Evolutionary conservation across 2,888 invertebrate species (phyloP), one percentile per base, ranked within the genome.

Genomic region (Sepioteuthis lessoniana): DNA sequence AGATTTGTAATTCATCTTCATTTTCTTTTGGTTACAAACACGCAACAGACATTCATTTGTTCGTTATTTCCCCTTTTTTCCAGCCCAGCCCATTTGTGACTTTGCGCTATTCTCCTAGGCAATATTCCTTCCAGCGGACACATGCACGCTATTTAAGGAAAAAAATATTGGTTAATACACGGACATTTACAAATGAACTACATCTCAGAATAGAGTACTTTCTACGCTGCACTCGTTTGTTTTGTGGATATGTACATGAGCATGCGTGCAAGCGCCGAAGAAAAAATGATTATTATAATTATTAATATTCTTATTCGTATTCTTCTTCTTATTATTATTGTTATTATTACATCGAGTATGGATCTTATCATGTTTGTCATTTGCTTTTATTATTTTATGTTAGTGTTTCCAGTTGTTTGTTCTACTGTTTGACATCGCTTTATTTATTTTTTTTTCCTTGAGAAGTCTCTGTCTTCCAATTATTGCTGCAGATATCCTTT

Each of bases 121-220:
- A 76, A 76, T 8, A n/a, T n/a, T 76, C 76, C n/a, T 76, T n/a
- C n/a, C 16, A 19, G n/a, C n/a, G n/a, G 76, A 76, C 76, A 76
- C 3, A n/a, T 35, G 76, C 76, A 76, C 76, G 76, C 76, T 76
- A 76, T 76, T 76, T 76, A 76, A 35, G 76, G 76, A 35, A 76
- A n/a, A n/a, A n/a, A 35, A 76, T 76, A 35, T n/a, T 76, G 13
- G 76, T 76, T 76, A 76, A 16, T n/a, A 76, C 16, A 10, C n/a
- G 35, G 76, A 76, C 76, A 76, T n/a, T 76, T 76, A 76, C 76
- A 76, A 76, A 76, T 76, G 76, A 76, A 76, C 76, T 35, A 76
- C n/a, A n/a, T 76, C n/a, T 76, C 16, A 76, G 13, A 35, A 76
- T n/a, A 16, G 76, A 35, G 76, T 76, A 13, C 10, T n/a, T n/a